phyloP scores from a whole-genome alignment of 2,797 vertebrate genomes.

The Cryptoprocta ferox region DNA sequence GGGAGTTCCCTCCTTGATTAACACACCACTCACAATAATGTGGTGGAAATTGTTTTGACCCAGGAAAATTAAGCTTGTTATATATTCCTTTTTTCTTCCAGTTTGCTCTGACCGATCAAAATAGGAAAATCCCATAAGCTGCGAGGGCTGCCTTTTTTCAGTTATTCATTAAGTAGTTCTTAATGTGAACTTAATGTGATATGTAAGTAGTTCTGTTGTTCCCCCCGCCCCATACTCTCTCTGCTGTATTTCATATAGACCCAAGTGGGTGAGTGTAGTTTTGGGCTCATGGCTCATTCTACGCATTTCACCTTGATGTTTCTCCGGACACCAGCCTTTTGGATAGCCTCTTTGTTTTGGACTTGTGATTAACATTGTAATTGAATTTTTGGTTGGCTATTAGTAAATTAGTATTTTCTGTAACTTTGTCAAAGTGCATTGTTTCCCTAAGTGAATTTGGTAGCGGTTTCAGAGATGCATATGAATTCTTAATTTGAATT shows the following conservation, averaged over 20 bases:
- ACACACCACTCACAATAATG: not conserved
- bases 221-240: rapidly evolving
- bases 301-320: not conserved
- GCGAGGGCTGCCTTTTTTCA: rapidly evolving
- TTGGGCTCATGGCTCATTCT: not conserved
- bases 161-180: no score
- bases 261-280: not conserved
- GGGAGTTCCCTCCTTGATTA: not conserved
- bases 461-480: constrained; percentile 15
- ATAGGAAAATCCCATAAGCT: rapidly evolving
- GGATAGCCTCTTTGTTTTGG: not conserved
- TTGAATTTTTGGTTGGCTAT: constrained; percentile 37
- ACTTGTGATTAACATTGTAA: not conserved
- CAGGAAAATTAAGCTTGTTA: not conserved
- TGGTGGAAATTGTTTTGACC: not conserved
- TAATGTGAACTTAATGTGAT: no score
- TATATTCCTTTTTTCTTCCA: not conserved
- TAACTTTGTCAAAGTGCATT: constrained; percentile 16
- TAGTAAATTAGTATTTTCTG: constrained; percentile 67
- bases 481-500: constrained; percentile 63
- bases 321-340: not conserved
- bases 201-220: not conserved
- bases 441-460: constrained; percentile 1
- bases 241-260: rapidly evolving
- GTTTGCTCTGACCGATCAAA: not conserved